Evolutionary conservation across 2,888 invertebrate species (phyloP), one percentile per base, ranked within the genome.

Genomic region (Hyles lineata): DNA sequence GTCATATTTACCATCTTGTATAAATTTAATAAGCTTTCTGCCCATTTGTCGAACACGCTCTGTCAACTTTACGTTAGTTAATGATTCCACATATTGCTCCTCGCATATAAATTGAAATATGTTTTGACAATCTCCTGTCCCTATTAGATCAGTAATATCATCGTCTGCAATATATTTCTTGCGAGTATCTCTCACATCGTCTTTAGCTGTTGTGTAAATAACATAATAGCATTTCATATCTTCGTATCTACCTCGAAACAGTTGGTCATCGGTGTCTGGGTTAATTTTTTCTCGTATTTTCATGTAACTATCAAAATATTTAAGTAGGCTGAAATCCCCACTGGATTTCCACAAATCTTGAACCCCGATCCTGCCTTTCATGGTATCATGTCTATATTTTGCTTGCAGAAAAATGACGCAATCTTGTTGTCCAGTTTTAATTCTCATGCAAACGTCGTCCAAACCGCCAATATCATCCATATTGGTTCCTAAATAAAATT

Each of bases 401-500:
- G 71, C 67, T 52, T 73, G 71, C 50, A 73, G 15, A 59, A 73
- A 73, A 17, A 73, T 7, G 11, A 60, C 35, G 7, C 35, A 43
- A 50, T 73, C 71, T 21, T 58, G 15, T 17, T 25, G 43, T 23
- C 50, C 59, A 9, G 35, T 29, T 71, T 21, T 73, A 23, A 67
- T 52, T 69, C 63, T 73, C 1, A 75, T 52, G 43, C 75, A 73
- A 11, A 75, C 63, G 55, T 75, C 75, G 50, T 75, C 72, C 19
- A 75, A 63, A 6, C 70, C 72, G 29, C 73, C 73, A 3, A 73
- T 70, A 0, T 35, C 72, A 7, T 71, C 61, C 17, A 75, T 23
- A 19, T 73, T 73, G 19, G 75, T 59, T 21, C 63, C 75, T 52
- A 75, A 52, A 50, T 75, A 73, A 17, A 73, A 75, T 32, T 75